Evolutionary conservation across 2,888 invertebrate species (phyloP), one percentile per base, ranked within the genome.

Genomic region (Sclerodermus sp.): DNA sequence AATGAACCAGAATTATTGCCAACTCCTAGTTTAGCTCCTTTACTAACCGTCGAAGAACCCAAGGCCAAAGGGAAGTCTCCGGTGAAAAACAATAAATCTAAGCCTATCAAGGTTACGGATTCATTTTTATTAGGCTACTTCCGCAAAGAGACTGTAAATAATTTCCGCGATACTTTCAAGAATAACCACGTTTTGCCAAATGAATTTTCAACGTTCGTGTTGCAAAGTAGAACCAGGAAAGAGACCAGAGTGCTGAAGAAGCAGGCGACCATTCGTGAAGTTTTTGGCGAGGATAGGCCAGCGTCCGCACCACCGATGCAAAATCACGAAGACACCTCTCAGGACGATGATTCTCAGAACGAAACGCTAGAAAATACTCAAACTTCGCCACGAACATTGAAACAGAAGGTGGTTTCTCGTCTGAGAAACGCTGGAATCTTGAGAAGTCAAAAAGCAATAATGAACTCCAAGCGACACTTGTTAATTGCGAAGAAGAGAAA

Each of bases 221-320:
- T 90, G 51, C 87, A 88, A 70, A 85, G 89, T 40, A 82, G 90
- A 65, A 90, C 90, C 14, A 82, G 90, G 65, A 89, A 87, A 30
- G 89, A 90, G 72, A 89, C 88, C 41, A 82, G 88, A 65, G 83
- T 87, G 14, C 74, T 85, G 60, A 89, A 90, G 74, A 87, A 88
- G 68, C 82, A 88, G 65, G 89, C 89, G 37, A 88, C 89, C 2
- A 90, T 91, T 38, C 86, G 89, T 61, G 90, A 91, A 79, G 90
- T 91, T 1, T 91, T 92, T 74, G 91, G 91, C 1, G 83, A 84
- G 53, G 91, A 91, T 67, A 81, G 91, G 37, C 90, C 92, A 0
- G 90, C 91, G 0, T 91, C 91, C 0, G 91, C 91, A 0, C 91
- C 91, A 0, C 91, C 91, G 0, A 82, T 83, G 54, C 83, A 86